Percentiles rank a stretch among this genome's conserved stretches.
Conservation (phyloP, 2,888 invertebrate species). For the Leucoma salicis region DNA sequence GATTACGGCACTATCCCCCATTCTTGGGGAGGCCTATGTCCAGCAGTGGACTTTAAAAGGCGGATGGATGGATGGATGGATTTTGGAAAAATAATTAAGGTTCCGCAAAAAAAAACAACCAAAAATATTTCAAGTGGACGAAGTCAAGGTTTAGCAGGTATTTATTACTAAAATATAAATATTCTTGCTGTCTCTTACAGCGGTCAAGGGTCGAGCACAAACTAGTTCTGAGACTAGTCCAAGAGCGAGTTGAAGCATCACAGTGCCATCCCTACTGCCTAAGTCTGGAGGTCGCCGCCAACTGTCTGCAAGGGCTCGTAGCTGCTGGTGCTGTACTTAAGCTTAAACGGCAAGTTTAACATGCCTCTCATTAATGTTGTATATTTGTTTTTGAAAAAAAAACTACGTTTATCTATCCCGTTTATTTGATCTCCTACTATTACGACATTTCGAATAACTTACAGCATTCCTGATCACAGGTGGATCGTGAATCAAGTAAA, state of each 20-base stretch:
- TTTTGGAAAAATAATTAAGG: too few relatives aligned
- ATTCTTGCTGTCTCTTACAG: slow-evolving; percentile 35
- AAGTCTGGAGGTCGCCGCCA: slow-evolving; percentile 84
- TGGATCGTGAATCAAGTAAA: too few relatives aligned
- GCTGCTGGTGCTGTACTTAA: slow-evolving; percentile 59
- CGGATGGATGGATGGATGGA: too few relatives aligned
- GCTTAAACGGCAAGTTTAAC: slow-evolving; percentile 45
- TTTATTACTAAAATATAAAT: too few relatives aligned
- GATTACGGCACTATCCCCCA: too few relatives aligned
- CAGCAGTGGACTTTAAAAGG: too few relatives aligned
- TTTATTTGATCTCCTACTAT: not conserved
- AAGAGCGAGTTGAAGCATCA: slow-evolving; percentile 81
- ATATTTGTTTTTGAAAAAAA: not conserved
- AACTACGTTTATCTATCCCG: not conserved
- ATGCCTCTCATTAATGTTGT: not conserved
- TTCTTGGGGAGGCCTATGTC: too few relatives aligned
- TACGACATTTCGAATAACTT: too few relatives aligned
- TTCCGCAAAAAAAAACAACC: too few relatives aligned
- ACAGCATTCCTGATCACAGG: too few relatives aligned
- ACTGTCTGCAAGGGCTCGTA: slow-evolving; percentile 80
- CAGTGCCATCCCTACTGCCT: slow-evolving; percentile 87
- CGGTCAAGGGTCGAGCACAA: slow-evolving; percentile 64
- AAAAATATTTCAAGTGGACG: too few relatives aligned
- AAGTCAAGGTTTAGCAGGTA: too few relatives aligned
- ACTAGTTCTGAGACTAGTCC: slow-evolving; percentile 78